A percentile compares a stretch with the other conserved stretches of the same genome.
Conservation (phyloP, 1,140 invertebrate species). For the Ostrea denselamellosa region DNA sequence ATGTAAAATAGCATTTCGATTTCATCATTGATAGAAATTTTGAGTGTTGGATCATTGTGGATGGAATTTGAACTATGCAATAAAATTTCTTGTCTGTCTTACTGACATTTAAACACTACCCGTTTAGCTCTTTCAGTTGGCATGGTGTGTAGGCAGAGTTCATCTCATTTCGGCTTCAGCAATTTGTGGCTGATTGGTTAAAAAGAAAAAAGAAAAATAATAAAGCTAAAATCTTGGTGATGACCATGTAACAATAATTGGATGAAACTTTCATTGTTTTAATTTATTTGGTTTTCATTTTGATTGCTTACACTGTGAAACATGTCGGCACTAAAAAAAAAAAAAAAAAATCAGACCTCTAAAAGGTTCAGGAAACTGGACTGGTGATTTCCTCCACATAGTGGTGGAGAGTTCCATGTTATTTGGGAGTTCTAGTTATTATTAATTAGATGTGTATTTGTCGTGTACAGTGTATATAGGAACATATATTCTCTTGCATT, state of each 20-base stretch:
- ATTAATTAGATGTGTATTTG: neutral
- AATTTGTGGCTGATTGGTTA: neutral
- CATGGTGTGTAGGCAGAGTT: constrained; percentile 9
- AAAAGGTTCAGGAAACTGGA: neutral
- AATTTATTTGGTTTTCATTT: neutral
- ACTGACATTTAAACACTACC: constrained; percentile 4
- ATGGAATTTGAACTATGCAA: neutral
- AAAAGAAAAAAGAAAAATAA: neutral
- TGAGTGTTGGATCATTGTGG: neutral
- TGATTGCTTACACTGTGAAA: neutral
- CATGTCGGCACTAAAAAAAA: neutral
- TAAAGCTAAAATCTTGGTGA: neutral
- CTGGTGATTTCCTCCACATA: neutral
- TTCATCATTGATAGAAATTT: neutral
- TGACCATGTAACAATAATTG: neutral
- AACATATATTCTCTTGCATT: neutral
- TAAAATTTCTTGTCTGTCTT: neutral
- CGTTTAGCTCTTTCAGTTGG: constrained; percentile 32
- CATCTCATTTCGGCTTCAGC: constrained; percentile 4
- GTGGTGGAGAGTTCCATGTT: neutral
- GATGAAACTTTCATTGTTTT: too few relatives aligned
- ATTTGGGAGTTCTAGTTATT: neutral
- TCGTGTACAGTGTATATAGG: constrained; percentile 9
- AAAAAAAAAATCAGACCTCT: constrained; percentile 15
- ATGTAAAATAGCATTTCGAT: neutral